These are phyloP conservation scores for Urophycis tenuis DNA, from an alignment of 2,797 vertebrate species.

Conservation along the genomic window DNA sequence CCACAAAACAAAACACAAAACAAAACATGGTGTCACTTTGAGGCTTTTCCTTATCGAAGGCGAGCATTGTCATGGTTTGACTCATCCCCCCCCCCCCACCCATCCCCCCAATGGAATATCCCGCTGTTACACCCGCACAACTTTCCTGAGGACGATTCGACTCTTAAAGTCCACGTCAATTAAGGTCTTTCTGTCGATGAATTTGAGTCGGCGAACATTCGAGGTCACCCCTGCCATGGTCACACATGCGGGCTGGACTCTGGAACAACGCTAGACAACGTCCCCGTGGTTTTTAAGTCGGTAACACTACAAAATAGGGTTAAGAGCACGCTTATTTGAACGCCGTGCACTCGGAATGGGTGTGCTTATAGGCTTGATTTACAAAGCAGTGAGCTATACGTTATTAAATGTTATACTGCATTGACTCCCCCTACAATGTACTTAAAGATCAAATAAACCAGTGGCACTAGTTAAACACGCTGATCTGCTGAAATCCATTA, in stretches of 20 bases:
- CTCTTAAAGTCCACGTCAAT: no score
- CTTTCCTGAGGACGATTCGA: no score
- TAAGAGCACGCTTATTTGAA: background rate
- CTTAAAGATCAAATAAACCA: slow-evolving; percentile 14
- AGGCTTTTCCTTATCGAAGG: no score
- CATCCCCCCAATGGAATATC: no score
- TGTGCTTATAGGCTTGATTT: background rate
- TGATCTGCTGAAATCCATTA: slow-evolving; percentile 13
- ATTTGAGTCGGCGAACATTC: no score
- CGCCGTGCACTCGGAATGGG: background rate
- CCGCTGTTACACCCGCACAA: no score
- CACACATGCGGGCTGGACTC: background rate
- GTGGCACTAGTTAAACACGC: slow-evolving; percentile 19
- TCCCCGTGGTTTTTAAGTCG: background rate
- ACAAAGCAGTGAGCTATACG: background rate
- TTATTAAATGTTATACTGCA: background rate
- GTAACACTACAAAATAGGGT: background rate
- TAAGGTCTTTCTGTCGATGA: no score
- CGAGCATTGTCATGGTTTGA: no score
- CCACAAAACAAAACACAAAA: no score
- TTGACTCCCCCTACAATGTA: background rate
- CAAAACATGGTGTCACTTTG: no score
- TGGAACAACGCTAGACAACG: background rate
- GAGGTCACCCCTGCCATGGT: no score
- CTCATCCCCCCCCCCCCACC: no score